Conservation (phyloP, 35 echinoderm and acorn worm species). For the Apostichopus californicus region DNA sequence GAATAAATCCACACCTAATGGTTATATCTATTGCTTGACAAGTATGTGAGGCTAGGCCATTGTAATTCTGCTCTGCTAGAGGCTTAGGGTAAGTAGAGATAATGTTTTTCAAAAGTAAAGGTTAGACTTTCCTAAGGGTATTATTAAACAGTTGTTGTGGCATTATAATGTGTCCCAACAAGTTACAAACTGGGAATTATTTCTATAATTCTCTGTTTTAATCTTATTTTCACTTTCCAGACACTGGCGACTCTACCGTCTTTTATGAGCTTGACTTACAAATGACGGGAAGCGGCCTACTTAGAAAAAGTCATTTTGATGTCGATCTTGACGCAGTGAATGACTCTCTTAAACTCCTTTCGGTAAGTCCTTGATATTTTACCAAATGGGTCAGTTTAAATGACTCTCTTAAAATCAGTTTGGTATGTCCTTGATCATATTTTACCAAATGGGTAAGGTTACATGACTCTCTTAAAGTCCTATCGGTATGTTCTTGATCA, state of each 20-base stretch:
- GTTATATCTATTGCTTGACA: too few relatives aligned
- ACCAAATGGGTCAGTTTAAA: neutral
- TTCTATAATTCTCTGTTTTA: neutral
- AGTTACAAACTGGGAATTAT: too few relatives aligned
- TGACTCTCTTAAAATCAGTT: neutral
- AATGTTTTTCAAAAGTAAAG: too few relatives aligned
- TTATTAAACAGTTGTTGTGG: too few relatives aligned
- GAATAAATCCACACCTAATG: too few relatives aligned
- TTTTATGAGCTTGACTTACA: constrained; percentile 78
- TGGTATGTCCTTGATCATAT: too few relatives aligned
- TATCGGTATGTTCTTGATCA: too few relatives aligned
- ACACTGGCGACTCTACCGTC: constrained; percentile 60
- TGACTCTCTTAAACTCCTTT: constrained; percentile 62
- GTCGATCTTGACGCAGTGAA: constrained; percentile 69
- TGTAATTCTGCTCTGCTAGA: too few relatives aligned
- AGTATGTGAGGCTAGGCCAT: too few relatives aligned
- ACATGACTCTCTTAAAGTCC: neutral
- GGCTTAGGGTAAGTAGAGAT: too few relatives aligned
- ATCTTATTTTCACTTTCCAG: constrained; percentile 39
- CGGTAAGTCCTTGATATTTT: constrained; percentile 49
- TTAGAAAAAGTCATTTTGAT: constrained; percentile 91
- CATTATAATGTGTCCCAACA: too few relatives aligned
- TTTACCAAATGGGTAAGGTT: neutral
- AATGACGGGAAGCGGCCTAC: constrained; percentile 77
- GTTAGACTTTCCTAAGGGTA: too few relatives aligned